Evolutionary conservation across 2,888 invertebrate species (phyloP), one percentile per base, ranked within the genome.

Genomic region (Operophtera brumata): DNA sequence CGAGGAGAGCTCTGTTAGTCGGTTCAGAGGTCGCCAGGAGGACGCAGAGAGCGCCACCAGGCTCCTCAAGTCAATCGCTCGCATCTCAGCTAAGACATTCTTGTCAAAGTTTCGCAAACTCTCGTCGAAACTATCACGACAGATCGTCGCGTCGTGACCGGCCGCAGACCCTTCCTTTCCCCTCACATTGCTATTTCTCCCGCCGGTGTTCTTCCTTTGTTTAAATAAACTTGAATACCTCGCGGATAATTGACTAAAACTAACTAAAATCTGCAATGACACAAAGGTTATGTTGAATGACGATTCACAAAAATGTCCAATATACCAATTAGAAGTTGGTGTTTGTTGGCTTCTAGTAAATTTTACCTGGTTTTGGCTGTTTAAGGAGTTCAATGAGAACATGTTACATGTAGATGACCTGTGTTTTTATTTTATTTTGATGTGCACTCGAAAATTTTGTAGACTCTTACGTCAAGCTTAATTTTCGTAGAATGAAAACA

Each of bases 401-500:
- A 91, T 91, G 86, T 88, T 90, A 89, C 90, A 90, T 90, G 84
- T 78, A 88, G 78, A 77, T 82, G 75, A 77, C 70, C 75, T 77
- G 73, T 77, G 73, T 80, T 71, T 80, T 80, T 82, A 75, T 78
- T 77, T 74, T 78, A 75, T 68, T 34, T 75, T 75, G 80, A 76
- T 85, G 85, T 86, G 86, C 85, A 90, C 89, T 88, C 84, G 85
- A 87, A 88, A 90, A 90, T 89, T 90, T 90, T 88, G 89, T 87
- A 86, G 83, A 84, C 82, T 82, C 79, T 84, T 84, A 86, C 81
- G 89, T 89, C 88, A 89, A 86, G 82, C 73, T 74, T 72, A 73
- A 71, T 76, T 78, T 82, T 77, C 71, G 64, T 67, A 30, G 40
- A 53, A 55, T 49, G 56, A 58, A 57, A 54, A 43, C 4, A 53